Base-by-base conservation (phyloP, 2,888 invertebrate genomes). In the Diarsia mendica region DNA sequence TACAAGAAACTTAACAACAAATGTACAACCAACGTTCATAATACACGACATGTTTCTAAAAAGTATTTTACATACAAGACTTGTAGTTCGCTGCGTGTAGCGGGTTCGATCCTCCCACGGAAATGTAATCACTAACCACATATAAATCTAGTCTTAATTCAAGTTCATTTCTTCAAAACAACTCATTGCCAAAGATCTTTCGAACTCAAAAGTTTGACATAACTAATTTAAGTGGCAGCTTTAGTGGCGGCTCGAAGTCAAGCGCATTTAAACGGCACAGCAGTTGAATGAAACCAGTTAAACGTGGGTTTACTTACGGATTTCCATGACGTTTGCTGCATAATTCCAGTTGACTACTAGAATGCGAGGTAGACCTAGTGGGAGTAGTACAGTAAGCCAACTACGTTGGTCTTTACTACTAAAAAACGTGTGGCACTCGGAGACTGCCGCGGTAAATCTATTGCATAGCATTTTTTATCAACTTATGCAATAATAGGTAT, bases 261-360 rank as follows among this genome's bases (percentile, higher is more conserved):
- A 49, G 11, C 23, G 11, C 13, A 33, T 53, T 53, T 44, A 77
- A 82, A 72, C 66, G 15, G 60, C 53, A 48, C 28, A 66, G 60
- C 1, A 23, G 63, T 20, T 65, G 65, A 67, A 51, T 68, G 44
- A 39, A 79, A 63, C 61, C 61, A 78, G 79, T 69, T 49, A 53
- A 79, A 63, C 33, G 61, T 10, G 28, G 46, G 51, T 79, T 79
- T 70, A 70, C 64, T 83, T 48, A 79, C 10, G 15, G 70, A 60
- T 83, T 74, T 58, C 23, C 61, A 63, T 58, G 79, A 79, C 11
- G 49, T 55, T 78, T 78, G 23, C 46, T 13, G 64, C 28, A 60
- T 51, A 58, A 68, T 83, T 83, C n/a, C 18, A 67, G 66, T 55
- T 46, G 33, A 46, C 55, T 79, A 23, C 58, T 65, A 76, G 13